Percentiles rank a stretch among this genome's conserved stretches.
Evolutionary conservation across 2,797 vertebrate genomes (phyloP).

Genomic region (Novumbra hubbsi): DNA sequence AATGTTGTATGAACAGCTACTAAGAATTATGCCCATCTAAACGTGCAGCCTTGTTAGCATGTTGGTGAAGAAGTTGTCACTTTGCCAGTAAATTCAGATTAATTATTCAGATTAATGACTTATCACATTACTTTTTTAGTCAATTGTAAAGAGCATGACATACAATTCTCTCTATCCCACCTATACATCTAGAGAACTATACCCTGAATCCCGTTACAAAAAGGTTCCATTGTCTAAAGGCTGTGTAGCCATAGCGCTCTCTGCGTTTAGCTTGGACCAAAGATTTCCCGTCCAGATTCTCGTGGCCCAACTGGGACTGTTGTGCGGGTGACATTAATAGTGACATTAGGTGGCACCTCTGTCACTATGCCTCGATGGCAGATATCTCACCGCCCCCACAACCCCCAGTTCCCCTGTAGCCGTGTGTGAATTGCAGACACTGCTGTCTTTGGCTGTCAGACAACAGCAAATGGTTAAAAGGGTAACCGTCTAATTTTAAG

Average conservation of each 20-base stretch:
- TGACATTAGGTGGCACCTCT: neutral
- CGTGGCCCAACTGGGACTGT: neutral
- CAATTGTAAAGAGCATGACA: neutral
- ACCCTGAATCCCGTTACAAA: neutral
- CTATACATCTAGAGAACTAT: neutral
- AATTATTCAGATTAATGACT: neutral
- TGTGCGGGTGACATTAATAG: conserved; percentile 6
- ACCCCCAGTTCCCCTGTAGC: neutral
- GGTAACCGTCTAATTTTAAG: neutral
- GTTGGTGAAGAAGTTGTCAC: neutral
- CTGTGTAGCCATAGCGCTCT: neutral
- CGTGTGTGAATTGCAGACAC: neutral
- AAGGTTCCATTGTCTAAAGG: neutral
- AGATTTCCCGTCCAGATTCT: conserved; percentile 1
- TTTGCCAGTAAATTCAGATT: neutral
- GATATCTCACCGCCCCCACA: neutral
- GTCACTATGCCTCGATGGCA: neutral
- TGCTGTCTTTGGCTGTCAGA: neutral
- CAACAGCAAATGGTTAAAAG: neutral
- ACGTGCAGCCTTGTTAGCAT: neutral
- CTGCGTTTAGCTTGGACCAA: neutral
- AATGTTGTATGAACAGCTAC: neutral
- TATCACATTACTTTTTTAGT: neutral
- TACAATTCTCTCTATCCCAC: neutral
- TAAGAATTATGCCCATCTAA: neutral